A percentile compares a stretch with the other conserved stretches of the same genome.
Evolutionary conservation across 2,888 invertebrate species (phyloP).

Genomic region (Dicycla oo): DNA sequence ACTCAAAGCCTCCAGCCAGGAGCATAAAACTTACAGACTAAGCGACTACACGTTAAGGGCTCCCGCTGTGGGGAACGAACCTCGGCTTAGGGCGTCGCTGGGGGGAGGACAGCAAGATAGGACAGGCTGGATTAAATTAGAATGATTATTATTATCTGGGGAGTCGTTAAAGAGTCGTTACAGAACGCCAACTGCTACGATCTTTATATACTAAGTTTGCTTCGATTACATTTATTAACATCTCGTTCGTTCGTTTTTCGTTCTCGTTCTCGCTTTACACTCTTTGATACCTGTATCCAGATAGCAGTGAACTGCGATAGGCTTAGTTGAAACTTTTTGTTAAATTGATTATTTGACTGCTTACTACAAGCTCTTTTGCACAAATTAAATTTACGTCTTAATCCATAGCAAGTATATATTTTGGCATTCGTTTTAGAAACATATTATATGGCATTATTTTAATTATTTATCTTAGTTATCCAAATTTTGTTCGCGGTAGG

Average conservation of each 20-base stretch:
- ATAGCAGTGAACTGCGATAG: background rate
- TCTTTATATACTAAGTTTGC: background rate
- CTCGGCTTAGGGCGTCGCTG: no score
- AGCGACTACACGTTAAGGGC: no score
- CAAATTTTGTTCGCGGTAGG: background rate
- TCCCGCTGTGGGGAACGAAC: no score
- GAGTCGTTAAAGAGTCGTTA: no score
- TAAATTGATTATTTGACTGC: background rate
- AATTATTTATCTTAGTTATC: constrained; percentile 2
- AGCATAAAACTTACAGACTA: no score
- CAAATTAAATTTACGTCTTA: background rate
- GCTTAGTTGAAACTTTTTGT: background rate
- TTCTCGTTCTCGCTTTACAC: background rate
- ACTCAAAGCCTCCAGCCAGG: no score
- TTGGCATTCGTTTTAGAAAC: background rate
- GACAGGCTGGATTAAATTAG: no score
- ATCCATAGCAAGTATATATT: no score
- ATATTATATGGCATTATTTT: background rate
- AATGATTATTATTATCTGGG: no score
- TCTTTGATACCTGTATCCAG: background rate
- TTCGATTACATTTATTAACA: background rate
- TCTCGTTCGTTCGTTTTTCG: background rate
- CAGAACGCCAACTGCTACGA: no score
- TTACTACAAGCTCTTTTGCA: background rate
- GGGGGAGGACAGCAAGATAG: no score